Percentiles rank a stretch among this genome's conserved stretches.
Conservation (phyloP, 2,113 vertebrate species). For the Eolophus roseicapilla region DNA sequence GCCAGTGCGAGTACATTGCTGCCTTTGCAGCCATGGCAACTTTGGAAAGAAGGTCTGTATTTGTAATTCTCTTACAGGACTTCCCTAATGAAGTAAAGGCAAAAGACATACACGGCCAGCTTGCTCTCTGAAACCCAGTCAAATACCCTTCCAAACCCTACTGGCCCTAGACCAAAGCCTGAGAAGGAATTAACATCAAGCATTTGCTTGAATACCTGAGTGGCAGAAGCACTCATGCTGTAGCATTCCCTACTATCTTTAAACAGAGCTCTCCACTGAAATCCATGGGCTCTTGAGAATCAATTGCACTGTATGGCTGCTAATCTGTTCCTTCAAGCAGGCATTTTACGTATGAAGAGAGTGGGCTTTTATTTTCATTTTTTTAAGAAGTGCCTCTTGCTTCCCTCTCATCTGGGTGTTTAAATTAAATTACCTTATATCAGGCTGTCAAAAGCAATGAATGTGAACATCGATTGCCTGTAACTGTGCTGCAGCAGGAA, state of each 20-base stretch:
- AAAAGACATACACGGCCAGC: not conserved
- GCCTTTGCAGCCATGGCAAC: not conserved
- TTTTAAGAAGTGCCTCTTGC: not conserved
- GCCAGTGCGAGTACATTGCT: accelerated
- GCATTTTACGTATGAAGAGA: not conserved
- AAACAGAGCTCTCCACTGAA: not conserved
- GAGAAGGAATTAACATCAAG: not conserved
- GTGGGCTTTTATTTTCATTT: not conserved
- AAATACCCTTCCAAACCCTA: not conserved
- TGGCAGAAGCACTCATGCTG: not conserved
- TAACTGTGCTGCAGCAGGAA: not conserved
- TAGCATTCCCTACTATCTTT: not conserved
- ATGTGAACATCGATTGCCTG: not conserved
- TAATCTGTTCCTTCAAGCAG: not conserved
- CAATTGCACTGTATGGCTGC: not conserved
- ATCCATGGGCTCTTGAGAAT: not conserved
- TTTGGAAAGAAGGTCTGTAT: not conserved
- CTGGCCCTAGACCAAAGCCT: not conserved
- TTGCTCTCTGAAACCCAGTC: not conserved
- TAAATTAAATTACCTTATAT: slow-evolving; percentile 28
- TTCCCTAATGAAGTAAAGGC: not conserved
- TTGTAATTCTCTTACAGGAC: not conserved
- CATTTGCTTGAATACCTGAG: not conserved
- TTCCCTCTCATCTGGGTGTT: not conserved
- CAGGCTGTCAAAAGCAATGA: slow-evolving; percentile 43